Base-by-base conservation (phyloP, 2,113 vertebrate species). In the Cochlearius cochlearius region DNA sequence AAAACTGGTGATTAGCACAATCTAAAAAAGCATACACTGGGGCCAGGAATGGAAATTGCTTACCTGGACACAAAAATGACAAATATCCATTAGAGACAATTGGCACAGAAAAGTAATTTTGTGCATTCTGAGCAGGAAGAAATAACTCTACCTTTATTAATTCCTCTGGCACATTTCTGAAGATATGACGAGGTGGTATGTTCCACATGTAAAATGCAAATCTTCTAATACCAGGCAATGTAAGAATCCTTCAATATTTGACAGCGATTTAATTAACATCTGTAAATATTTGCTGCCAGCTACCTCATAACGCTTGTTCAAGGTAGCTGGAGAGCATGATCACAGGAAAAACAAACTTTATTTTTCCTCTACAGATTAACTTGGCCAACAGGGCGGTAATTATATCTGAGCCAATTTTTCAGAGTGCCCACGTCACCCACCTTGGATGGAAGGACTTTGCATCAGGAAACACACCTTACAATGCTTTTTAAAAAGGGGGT, bases 261-360 rank as follows among this genome's bases (percentile, higher is more conserved):
- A 69, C 32, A 80, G 50, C 0, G 0, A 90, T 83, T 76, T 73
- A 88, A 93, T 93, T 76, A 94, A 27, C 13, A 55, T 34, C n/a
- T 1, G 15, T 59, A 93, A 95, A 93, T 86, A 90, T 86, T 86
- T 84, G 63, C 87, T 43, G 19, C 47, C 63, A 90, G 19, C 55
- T 76, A 30, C 59, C 55, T 73, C 68, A n/a, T 18, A 62, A 66
- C 39, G 34, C 80, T 96, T 94, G 73, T 41, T 88, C 50, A 93
- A 74, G 67, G 74, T 47, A 62, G 50, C 20, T 49, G 62, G 43
- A 95, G 63, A 67, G 32, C 63, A 39, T 3, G 30, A 86, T 58
- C 63, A 71, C 21, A 92, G 75, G 94, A 86, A 93, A 92, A 90
- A 43, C 55, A 94, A 96, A 83, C 63, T 86, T 79, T 7, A 39